Evolutionary conservation across 64 coral and sea anemone species (phyloP), one percentile per base, ranked within the genome.

Genomic region (Pocillopora verrucosa): DNA sequence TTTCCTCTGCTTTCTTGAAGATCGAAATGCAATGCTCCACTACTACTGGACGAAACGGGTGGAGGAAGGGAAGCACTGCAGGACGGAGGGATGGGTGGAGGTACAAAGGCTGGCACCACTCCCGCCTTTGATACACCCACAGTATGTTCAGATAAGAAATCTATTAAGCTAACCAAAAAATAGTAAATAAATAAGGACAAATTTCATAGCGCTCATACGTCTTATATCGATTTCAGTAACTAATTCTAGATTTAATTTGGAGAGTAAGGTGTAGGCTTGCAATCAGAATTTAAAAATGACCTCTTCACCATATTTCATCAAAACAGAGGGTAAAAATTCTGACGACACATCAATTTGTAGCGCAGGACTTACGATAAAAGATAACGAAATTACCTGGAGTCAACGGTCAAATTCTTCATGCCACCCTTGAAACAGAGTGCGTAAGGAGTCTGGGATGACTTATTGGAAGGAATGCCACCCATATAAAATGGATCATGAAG

Each of bases 71-170:
- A 30, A 22, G 89, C 75, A 62, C 65, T 76, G 73, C 92, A 94
- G 22, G 89, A 94, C 13, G 87, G 86, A 36, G 92, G 92, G 16
- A 90, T 73, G 36, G 92, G 72, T 65, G 92, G 92, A 59, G 80
- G 76, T 58, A 93, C 37, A 16, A 22, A 56, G 1, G 92, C 92
- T 64, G 87, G 89, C 72, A 73, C 38, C 11, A 98, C 92, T 70
- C 89, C 92, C 4, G 83, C 96, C 19, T 78, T 88, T 36, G 95
- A 98, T 67, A 98, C 92, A 75, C 95, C 95, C 57, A 87, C 13
- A 16, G 89, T 86, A 17, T 89, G 67, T 22, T 15, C 78, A 30
- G 92, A 92, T 74, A 98, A 38, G 34, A 98, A 76, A 58, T 73
- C 62, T 13, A 88, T 36, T 74, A n/a, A 61, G 14, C 72, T 76